phyloP scores from a whole-genome alignment of 2,113 vertebrate species.

The Gallinago undulata region DNA sequence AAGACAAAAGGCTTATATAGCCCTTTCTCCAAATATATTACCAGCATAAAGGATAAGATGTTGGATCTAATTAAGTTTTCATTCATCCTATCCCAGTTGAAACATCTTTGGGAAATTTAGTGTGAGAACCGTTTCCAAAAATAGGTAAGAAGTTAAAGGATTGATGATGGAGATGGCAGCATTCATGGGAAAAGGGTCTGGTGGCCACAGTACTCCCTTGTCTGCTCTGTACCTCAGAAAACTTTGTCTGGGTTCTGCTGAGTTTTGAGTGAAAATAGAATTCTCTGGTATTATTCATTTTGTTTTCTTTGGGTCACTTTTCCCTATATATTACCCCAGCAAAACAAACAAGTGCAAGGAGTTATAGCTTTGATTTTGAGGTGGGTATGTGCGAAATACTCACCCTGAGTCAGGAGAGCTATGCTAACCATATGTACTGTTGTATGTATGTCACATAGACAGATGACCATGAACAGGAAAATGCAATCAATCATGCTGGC shows the following conservation, averaged over 20 bases:
- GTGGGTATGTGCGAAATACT: background rate
- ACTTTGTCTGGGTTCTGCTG: background rate
- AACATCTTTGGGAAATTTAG: conserved; percentile 7
- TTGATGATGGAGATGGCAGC: conserved; percentile 3
- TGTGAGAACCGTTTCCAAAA: conserved; percentile 30
- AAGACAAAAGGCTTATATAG: background rate
- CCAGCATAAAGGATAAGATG: background rate
- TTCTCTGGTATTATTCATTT: background rate
- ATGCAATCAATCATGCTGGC: background rate
- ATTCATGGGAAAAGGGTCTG: conserved; percentile 4
- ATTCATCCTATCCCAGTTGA: background rate
- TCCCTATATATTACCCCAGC: background rate
- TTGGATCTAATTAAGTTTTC: background rate
- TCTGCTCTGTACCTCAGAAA: background rate
- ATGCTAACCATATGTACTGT: background rate
- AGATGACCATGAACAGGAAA: conserved; percentile 1
- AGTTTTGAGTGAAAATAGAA: background rate
- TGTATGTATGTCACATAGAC: background rate
- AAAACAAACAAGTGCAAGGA: conserved; percentile 30
- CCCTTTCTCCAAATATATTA: background rate
- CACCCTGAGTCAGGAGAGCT: background rate
- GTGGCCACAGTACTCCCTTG: background rate
- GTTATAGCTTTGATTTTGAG: background rate
- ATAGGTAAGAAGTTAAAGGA: conserved; percentile 1
- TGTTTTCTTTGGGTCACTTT: background rate